A percentile compares a stretch with the other conserved stretches of the same genome.
phyloP scores from a whole-genome alignment of 2,888 invertebrate genomes.

The Drosophila anomalata region DNA sequence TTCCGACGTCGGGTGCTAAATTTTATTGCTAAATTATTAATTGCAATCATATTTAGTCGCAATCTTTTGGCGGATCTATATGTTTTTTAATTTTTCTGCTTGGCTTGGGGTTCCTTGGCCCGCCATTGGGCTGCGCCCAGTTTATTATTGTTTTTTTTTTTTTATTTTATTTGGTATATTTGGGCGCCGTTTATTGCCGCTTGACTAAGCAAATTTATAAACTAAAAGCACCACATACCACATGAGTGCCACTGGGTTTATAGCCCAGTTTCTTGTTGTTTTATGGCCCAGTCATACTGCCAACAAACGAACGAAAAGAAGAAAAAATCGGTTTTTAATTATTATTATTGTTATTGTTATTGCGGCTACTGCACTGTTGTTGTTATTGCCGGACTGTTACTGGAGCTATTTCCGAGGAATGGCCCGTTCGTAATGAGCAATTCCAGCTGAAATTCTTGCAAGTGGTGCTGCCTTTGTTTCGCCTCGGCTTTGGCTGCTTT shows the following conservation, averaged over 20 bases:
- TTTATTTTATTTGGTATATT: conserved; percentile 29
- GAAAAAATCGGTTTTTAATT: conserved; percentile 75
- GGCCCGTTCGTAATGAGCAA: conserved; percentile 66
- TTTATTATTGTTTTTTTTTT: conserved; percentile 33
- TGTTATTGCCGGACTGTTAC: conserved; percentile 23
- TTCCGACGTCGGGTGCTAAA: conserved; percentile 45
- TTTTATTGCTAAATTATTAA: conserved; percentile 74
- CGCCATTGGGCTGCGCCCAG: conserved; percentile 62
- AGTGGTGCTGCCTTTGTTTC: conserved; percentile 46
- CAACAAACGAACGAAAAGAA: conserved; percentile 40
- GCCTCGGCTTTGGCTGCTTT: conserved; percentile 13
- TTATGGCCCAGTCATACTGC: conserved; percentile 41
- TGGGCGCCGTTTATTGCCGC: conserved; percentile 59
- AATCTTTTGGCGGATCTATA: conserved; percentile 40
- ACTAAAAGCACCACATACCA: conserved; percentile 6
- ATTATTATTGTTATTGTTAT: conserved; percentile 70
- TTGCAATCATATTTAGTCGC: conserved; percentile 61
- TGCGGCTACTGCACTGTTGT: conserved; percentile 26
- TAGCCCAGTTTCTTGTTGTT: conserved; percentile 69
- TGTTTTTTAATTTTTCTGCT: conserved; percentile 48
- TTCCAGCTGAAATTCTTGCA: conserved; percentile 68
- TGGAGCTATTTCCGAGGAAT: conserved; percentile 54
- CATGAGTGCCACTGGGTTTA: conserved; percentile 55
- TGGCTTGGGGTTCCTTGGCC: conserved; percentile 29
- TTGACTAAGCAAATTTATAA: conserved; percentile 73